Evolutionary conservation across 2,797 vertebrate genomes (phyloP), one percentile per base, ranked within the genome.

Genomic region (Lycodopsis pacificus): DNA sequence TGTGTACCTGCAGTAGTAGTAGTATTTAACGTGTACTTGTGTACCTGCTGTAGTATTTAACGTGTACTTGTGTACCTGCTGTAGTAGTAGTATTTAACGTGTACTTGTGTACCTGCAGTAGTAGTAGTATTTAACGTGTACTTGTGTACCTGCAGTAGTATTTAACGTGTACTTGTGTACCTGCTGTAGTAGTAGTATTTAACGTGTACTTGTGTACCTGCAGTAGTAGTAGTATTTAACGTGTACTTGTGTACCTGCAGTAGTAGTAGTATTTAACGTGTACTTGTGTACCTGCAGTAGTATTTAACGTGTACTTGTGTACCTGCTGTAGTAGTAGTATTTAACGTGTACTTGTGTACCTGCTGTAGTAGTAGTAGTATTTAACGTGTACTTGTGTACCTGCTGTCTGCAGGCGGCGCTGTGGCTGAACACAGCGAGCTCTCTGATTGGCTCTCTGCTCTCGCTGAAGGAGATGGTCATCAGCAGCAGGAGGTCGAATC

Each of bases 391-490:
- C 19, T n/a, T n/a, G 59, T 13, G 7, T 93, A 98, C 98, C 85
- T 86, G 83, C 2, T 88, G 76, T 20, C 91, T 96, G 81, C 95
- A 94, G 15, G 82, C 64, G 36, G 86, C 25, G 0, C 75, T 91
- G 34, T 56, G 92, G 83, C 97, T 97, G 93, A 96, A 98, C 30
- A 98, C 86, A 0, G 94, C 96, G 0, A 99, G 87, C 40, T 97
- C 96, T 66, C 97, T 94, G 25, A 92, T 93, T 27, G 97, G 97
- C 79, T 97, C 94, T 0, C 95, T 87, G 46, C 7, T 76, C 13
- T 95, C 49, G 0, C 76, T 92, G 63, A 96, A 98, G 53, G 93
- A 95, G 82, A 99, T 96, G 0, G 93, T 94, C 98, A 99, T 98
- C 88, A 95, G 82, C 13, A 98, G 90, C 85, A 98, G 68, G 71